Conservation (phyloP, 2,113 vertebrate species). For the Furnarius figulus region DNA sequence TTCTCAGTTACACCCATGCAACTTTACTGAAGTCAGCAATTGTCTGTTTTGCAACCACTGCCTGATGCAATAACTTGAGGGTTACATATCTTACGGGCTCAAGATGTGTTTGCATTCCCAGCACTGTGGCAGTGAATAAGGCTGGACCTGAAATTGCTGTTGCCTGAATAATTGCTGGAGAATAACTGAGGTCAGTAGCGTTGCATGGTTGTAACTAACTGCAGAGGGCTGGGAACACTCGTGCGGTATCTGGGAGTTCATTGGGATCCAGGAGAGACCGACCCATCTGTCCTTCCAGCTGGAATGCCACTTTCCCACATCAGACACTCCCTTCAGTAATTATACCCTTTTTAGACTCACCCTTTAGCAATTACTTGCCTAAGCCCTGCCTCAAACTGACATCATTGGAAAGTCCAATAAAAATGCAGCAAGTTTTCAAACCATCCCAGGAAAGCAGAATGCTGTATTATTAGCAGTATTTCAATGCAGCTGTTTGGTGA, state of each 20-base stretch:
- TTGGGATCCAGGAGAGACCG: not conserved
- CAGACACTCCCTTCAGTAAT: slow-evolving; percentile 59
- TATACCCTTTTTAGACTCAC: slow-evolving; percentile 49
- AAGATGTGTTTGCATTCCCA: not conserved
- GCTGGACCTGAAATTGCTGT: not conserved
- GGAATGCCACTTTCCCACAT: slow-evolving; percentile 56
- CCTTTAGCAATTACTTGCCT: slow-evolving; percentile 21
- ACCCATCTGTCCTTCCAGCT: not conserved
- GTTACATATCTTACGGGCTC: not conserved
- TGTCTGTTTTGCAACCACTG: slow-evolving; percentile 49
- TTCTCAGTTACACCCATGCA: slow-evolving; percentile 59
- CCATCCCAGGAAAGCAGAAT: not conserved
- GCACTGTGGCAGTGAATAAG: accelerated
- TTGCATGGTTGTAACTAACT: not conserved
- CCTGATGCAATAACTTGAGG: slow-evolving; percentile 45
- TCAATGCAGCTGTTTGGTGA: not conserved
- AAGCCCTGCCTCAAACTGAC: slow-evolving; percentile 61
- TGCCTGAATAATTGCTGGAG: not conserved
- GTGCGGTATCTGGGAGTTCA: not conserved
- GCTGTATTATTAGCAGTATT: not conserved
- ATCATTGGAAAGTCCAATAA: slow-evolving; percentile 64
- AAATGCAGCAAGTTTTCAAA: slow-evolving; percentile 15
- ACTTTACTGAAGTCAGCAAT: slow-evolving; percentile 51
- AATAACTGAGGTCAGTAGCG: slow-evolving; percentile 7
- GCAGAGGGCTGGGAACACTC: not conserved